phyloP scores from a whole-genome alignment of 2,888 invertebrate species.

The Ligdia adustata region DNA sequence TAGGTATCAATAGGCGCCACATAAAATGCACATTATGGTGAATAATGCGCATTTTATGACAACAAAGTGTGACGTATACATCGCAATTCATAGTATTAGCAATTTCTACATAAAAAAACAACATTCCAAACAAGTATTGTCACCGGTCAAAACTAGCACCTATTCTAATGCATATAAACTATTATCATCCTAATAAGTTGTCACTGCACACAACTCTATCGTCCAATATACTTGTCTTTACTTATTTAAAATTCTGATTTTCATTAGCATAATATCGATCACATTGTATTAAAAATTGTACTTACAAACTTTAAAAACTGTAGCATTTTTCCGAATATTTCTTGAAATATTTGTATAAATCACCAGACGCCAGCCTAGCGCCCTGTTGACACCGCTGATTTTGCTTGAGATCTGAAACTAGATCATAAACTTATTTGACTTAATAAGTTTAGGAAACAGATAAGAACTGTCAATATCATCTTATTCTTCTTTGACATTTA shows the following conservation, averaged over 20 bases:
- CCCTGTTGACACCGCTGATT: conserved; percentile 62
- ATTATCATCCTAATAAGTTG: conserved; percentile 13
- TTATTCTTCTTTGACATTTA: conserved; percentile 69
- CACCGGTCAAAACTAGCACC: conserved; percentile 20
- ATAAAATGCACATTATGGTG: neutral
- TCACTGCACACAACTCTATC: conserved; percentile 11
- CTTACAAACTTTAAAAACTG: conserved; percentile 55
- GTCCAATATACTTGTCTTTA: conserved; percentile 1
- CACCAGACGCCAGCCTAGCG: conserved; percentile 37
- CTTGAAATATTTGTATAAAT: conserved; percentile 33
- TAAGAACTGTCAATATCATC: conserved; percentile 60
- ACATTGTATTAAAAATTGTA: conserved; percentile 35
- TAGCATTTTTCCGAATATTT: conserved; percentile 45
- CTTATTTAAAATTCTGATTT: conserved; percentile 9
- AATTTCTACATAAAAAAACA: conserved; percentile 14
- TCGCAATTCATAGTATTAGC: conserved; percentile 6
- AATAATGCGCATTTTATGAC: conserved; percentile 3
- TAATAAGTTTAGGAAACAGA: conserved; percentile 50
- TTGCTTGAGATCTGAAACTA: conserved; percentile 71
- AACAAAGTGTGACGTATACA: conserved; percentile 5
- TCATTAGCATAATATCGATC: conserved; percentile 21
- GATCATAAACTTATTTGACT: conserved; percentile 43
- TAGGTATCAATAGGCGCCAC: too few species aligned
- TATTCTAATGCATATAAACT: conserved; percentile 19
- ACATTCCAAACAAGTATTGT: conserved; percentile 34